phyloP scores from a whole-genome alignment of 2,797 vertebrate species.

The Pitangus sulphuratus region DNA sequence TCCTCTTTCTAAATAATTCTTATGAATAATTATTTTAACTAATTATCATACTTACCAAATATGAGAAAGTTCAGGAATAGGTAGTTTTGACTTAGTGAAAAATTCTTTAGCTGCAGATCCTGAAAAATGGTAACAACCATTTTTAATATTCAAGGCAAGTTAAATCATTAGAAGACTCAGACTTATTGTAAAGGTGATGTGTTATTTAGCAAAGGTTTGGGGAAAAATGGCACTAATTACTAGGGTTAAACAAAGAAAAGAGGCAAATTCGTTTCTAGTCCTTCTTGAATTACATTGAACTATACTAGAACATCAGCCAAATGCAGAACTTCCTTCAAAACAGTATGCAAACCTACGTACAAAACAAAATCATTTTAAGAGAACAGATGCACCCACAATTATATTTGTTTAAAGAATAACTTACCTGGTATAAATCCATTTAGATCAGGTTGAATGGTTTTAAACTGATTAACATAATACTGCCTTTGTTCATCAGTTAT shows the following conservation, averaged over 20 bases:
- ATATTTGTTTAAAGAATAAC: constrained; percentile 64
- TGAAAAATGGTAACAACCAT: constrained; percentile 77
- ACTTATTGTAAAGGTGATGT: background rate
- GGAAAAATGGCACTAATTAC: background rate
- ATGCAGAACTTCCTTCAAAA: constrained; percentile 9
- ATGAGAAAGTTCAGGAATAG: constrained; percentile 98
- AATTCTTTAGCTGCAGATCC: constrained; percentile 99
- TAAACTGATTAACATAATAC: constrained; percentile 99
- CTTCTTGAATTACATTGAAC: constrained; percentile 2
- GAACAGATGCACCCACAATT: constrained; percentile 35
- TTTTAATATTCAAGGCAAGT: constrained; percentile 58
- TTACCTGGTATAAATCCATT: constrained; percentile 98
- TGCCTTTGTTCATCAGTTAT: constrained; percentile 99
- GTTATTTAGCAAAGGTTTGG: background rate
- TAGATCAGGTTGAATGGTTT: constrained; percentile 98
- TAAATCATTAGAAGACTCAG: background rate
- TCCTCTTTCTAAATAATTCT: background rate
- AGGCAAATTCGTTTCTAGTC: background rate
- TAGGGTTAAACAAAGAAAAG: background rate
- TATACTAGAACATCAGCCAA: background rate
- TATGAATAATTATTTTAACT: background rate
- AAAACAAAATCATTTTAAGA: constrained; percentile 10
- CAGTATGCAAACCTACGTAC: background rate
- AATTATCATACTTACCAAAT: constrained; percentile 90
- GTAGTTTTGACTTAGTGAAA: constrained; percentile 99